Conservation (phyloP, 2,113 vertebrate species). For the Myotis brandtii region DNA sequence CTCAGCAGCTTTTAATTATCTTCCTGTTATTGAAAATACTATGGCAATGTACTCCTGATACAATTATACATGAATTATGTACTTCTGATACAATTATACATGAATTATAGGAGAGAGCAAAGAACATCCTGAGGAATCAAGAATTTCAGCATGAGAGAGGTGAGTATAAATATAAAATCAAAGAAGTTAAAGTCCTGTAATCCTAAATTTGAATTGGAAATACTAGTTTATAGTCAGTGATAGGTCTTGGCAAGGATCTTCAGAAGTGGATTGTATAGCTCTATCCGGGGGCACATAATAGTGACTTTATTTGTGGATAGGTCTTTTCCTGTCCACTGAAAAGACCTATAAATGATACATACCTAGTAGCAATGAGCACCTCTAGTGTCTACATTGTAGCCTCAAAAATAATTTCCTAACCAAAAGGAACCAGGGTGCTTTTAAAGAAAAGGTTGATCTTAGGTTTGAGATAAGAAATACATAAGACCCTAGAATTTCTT, state of each 20-base stretch:
- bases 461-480: background rate
- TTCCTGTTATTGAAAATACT: background rate
- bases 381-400: rapidly evolving
- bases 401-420: background rate
- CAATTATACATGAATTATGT: constrained; percentile 18
- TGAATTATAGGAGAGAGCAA: background rate
- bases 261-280: no score
- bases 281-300: no score
- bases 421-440: background rate
- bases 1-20: background rate
- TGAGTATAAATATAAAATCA: constrained; percentile 30
- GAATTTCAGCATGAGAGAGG: constrained; percentile 39
- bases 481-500: background rate
- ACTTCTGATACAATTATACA: background rate
- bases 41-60: background rate
- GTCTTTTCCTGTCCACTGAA: background rate
- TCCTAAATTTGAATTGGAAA: constrained; percentile 26
- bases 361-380: background rate
- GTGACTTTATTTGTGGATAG: no score
- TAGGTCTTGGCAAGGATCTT: no score
- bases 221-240: background rate
- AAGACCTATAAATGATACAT: background rate
- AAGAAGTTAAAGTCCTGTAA: background rate
- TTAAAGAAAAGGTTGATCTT: background rate
- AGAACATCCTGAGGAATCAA: background rate